Evolutionary conservation across 2,888 invertebrate genomes (phyloP).

Genomic region (Drosophila fulvimacula): DNA sequence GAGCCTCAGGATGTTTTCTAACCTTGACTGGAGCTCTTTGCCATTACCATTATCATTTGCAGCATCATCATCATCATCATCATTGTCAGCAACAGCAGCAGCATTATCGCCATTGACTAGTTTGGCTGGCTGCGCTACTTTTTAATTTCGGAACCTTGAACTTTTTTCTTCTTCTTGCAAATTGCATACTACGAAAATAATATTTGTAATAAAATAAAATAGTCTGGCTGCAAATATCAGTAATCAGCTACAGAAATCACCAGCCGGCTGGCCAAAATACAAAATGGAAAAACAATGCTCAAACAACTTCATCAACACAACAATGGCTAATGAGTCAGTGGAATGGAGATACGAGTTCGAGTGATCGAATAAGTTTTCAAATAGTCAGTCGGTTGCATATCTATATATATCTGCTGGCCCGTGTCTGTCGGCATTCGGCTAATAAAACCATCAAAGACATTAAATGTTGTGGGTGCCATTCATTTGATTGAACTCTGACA

Average conservation of each 20-base stretch:
- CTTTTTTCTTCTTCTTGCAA: slow-evolving; percentile 59
- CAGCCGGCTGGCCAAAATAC: slow-evolving; percentile 57
- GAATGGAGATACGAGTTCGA: slow-evolving; percentile 36
- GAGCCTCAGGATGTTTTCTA: slow-evolving; percentile 52
- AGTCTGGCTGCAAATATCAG: slow-evolving; percentile 63
- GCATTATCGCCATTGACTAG: slow-evolving; percentile 39
- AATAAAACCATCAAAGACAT: slow-evolving; percentile 81
- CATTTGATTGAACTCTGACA: slow-evolving; percentile 79
- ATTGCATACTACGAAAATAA: slow-evolving; percentile 68
- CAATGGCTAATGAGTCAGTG: slow-evolving; percentile 75
- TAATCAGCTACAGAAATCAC: slow-evolving; percentile 67
- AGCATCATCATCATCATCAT: slow-evolving; percentile 14
- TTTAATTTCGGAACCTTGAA: slow-evolving; percentile 76
- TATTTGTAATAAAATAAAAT: slow-evolving; percentile 21
- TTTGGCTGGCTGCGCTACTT: slow-evolving; percentile 66
- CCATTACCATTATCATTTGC: slow-evolving; percentile 51
- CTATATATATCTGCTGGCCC: slow-evolving; percentile 31
- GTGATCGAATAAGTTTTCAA: slow-evolving; percentile 20
- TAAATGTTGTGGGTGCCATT: slow-evolving; percentile 79
- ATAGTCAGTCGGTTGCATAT: slow-evolving; percentile 34
- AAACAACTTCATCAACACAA: slow-evolving; percentile 74
- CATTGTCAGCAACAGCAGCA: background rate
- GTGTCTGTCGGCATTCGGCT: slow-evolving; percentile 69
- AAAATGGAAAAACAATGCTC: slow-evolving; percentile 26
- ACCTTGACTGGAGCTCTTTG: slow-evolving; percentile 47